These are phyloP conservation scores for Leuciscus waleckii DNA, from an alignment of 2,797 vertebrate genomes.

Conservation along the genomic window DNA sequence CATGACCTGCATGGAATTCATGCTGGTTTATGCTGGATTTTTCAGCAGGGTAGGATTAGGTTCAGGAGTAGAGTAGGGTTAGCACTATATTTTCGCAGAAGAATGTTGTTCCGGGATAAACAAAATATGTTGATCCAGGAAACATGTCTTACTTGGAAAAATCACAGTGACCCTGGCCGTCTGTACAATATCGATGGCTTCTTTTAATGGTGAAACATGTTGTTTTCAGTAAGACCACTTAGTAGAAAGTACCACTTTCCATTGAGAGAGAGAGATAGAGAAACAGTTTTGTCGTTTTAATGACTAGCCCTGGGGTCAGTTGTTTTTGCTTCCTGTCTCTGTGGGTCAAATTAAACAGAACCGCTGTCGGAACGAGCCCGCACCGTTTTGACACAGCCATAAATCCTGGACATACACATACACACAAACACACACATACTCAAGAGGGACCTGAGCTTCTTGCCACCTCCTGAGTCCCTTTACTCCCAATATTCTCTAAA, in stretches of 20 bases:
- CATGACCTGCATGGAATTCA: too few species aligned
- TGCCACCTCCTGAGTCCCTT: constrained; percentile 36
- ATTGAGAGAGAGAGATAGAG: constrained; percentile 37
- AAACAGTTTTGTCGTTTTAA: constrained; percentile 66
- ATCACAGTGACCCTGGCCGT: neutral
- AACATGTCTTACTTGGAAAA: neutral
- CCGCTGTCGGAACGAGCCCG: constrained; percentile 44
- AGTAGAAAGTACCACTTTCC: neutral
- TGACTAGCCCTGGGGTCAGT: constrained; percentile 62
- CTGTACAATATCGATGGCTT: constrained; percentile 42
- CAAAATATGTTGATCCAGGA: neutral
- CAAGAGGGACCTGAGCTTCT: constrained; percentile 68
- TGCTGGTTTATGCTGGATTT: too few species aligned
- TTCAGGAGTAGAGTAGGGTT: too few species aligned
- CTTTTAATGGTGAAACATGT: constrained; percentile 33
- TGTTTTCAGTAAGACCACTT: constrained; percentile 37
- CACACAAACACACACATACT: constrained; percentile 56
- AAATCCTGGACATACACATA: constrained; percentile 62
- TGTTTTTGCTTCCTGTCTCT: constrained; percentile 71
- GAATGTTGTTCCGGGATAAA: neutral
- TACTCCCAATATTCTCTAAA: neutral
- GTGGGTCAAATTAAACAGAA: constrained; percentile 76
- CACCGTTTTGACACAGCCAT: constrained; percentile 71
- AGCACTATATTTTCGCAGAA: too few species aligned
- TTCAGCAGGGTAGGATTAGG: too few species aligned